These are phyloP conservation scores for Conops quadrifasciatus DNA, from an alignment of 2,888 invertebrate species.

Conservation along the genomic window DNA sequence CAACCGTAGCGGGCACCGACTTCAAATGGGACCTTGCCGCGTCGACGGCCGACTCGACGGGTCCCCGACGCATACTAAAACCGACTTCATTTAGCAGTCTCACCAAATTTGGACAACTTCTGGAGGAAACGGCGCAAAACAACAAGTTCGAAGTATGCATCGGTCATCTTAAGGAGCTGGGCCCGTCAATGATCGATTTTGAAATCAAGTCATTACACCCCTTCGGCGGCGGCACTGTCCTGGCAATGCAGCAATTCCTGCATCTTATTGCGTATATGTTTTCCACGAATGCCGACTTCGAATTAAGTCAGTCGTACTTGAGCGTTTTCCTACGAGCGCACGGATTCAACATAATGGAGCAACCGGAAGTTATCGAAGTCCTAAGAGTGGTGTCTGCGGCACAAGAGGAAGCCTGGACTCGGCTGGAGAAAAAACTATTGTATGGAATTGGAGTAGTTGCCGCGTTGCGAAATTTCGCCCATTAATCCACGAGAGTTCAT, in stretches of 20 bases:
- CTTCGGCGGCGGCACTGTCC: constrained; percentile 75
- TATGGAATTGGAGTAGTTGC: constrained; percentile 81
- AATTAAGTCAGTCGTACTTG: constrained; percentile 89
- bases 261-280: constrained; percentile 77
- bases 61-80: constrained; percentile 68
- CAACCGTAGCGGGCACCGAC: constrained; percentile 85
- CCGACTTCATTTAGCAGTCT: constrained; percentile 72
- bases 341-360: constrained; percentile 70
- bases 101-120: constrained; percentile 74
- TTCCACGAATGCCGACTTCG: constrained; percentile 81
- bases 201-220: constrained; percentile 84
- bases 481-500: constrained; percentile 40
- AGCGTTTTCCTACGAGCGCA: constrained; percentile 87
- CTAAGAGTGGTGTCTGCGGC: constrained; percentile 70
- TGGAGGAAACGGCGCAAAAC: constrained; percentile 68
- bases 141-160: constrained; percentile 66
- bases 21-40: constrained; percentile 79
- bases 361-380: constrained; percentile 68
- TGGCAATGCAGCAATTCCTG: constrained; percentile 81
- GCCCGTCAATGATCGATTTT: constrained; percentile 86
- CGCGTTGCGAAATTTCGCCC: constrained; percentile 72
- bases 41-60: constrained; percentile 48
- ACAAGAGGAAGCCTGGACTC: constrained; percentile 73
- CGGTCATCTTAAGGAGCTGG: constrained; percentile 68
- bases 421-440: constrained; percentile 74